Evolutionary conservation across 2,797 vertebrate species (phyloP), one percentile per base, ranked within the genome.

Genomic region (Acanthurus leucopareius): DNA sequence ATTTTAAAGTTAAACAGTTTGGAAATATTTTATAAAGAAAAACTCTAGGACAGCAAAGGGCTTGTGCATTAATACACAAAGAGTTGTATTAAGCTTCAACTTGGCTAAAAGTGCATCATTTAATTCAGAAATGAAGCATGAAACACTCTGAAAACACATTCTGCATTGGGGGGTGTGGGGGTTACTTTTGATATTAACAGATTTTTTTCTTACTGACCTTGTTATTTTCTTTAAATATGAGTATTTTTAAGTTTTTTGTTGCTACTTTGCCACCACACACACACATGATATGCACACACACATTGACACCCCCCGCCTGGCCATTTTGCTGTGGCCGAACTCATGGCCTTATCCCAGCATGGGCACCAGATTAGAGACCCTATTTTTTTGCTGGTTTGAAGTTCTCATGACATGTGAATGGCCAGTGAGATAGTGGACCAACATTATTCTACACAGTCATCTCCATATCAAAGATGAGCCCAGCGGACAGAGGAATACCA

Each of bases 391-490:
- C 73, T 65, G 85, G 61, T 70, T 88, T 87, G 82, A 81, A 74
- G 80, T 88, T 91, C 86, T 88, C 85, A 86, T 89, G 80, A 77
- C 49, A 63, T 66, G 65, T 87, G 83, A 91, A 89, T 83, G 70
- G 85, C 75, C 74, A 70, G 73, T 47, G 67, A 87, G 83, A 89
- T 76, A 85, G 78, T 69, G 60, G 74, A 72, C 60, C 74, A 40
- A 84, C 85, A 88, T 80, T 73, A 82, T 87, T 71, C 81, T 20
- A 47, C 83, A 78, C 84, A 85, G 86, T 91, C 87, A 90, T 83
- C 89, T 80, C 58, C 85, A 91, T 88, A 88, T 91, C 90, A 92
- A 91, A 91, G 83, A 89, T 89, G 69, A 62, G 75, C 67, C 73
- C 79, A 80, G 76, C 69, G 40, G 73, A 47, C 35, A 0, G 20